Evolutionary conservation across 2,888 invertebrate genomes (phyloP), one percentile per base, ranked within the genome.

Genomic region (Mongoloraphidia duomilia): DNA sequence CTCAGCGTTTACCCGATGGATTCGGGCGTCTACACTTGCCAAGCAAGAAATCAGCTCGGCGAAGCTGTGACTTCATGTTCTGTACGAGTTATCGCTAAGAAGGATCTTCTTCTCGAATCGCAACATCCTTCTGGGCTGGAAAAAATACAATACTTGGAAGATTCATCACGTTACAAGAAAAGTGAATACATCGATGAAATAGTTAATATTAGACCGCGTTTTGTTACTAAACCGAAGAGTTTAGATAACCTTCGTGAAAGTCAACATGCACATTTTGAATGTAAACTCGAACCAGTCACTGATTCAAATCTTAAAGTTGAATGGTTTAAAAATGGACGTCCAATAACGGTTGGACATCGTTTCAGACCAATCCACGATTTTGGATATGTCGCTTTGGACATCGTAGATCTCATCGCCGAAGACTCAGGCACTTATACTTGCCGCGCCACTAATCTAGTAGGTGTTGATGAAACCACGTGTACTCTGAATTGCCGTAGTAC

Each of bases 341-440:
- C 95, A 33, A 82, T 98, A 47, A 92, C 88, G 13, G 82, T 93
- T 63, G 95, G 94, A 44, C 93, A 94, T 64, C 80, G 95, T 61
- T 96, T 94, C 75, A 80, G 93, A 59, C 94, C 95, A 50, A 92
- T 94, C 64, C 94, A 95, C 65, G 97, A 98, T 68, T 97, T 98
- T 68, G 97, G 97, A 39, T 97, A 95, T 64, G 97, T 97, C 17
- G 95, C 96, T 12, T 74, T 99, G 54, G 97, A 97, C 63, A 91
- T 98, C 54, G 82, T 95, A 56, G 95, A 95, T 64, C 74, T 94
- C 49, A 95, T 95, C 63, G 90, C 94, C 48, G 96, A 97, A 73
- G 97, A 98, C 68, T 83, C 87, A 1, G 95, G 91, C 44, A 78
- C 84, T 17, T 98, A 97, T 67, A 95, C 94, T 4, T 93, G 95